phyloP scores from a whole-genome alignment of 2,113 vertebrate genomes.

The Serinus canaria region DNA sequence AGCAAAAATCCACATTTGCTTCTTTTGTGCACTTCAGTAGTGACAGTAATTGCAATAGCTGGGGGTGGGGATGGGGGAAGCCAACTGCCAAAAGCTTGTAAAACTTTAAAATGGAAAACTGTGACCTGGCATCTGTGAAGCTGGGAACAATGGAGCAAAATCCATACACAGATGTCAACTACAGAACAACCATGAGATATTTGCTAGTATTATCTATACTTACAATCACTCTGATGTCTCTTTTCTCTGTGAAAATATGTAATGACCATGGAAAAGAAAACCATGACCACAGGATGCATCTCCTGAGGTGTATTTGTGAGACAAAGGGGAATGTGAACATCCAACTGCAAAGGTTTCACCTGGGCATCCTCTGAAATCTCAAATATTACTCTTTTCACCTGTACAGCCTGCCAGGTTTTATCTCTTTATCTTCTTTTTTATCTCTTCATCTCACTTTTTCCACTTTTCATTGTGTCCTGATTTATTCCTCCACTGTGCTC shows the following conservation, averaged over 20 bases:
- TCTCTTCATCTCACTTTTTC: background rate
- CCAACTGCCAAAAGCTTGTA: background rate
- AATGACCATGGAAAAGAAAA: background rate
- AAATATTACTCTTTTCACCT: background rate
- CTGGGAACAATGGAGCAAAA: background rate
- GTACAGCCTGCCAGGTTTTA: background rate
- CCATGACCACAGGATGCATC: background rate
- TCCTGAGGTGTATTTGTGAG: background rate
- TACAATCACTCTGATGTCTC: background rate
- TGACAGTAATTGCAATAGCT: background rate
- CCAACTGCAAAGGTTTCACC: background rate
- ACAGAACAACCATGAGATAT: background rate
- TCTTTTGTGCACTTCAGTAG: background rate
- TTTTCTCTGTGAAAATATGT: background rate
- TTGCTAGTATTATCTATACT: background rate
- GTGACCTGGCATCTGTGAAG: background rate
- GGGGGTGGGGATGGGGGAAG: fast-evolving
- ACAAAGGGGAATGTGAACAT: background rate
- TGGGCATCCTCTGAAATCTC: background rate
- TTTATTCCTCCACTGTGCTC: background rate
- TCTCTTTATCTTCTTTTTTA: background rate
- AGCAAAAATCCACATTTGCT: background rate
- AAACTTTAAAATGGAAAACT: background rate
- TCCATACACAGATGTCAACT: background rate
- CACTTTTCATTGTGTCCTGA: background rate